Evolutionary conservation across 23 tunicate genomes (phyloP).

Genomic region (Corella eumyota): DNA sequence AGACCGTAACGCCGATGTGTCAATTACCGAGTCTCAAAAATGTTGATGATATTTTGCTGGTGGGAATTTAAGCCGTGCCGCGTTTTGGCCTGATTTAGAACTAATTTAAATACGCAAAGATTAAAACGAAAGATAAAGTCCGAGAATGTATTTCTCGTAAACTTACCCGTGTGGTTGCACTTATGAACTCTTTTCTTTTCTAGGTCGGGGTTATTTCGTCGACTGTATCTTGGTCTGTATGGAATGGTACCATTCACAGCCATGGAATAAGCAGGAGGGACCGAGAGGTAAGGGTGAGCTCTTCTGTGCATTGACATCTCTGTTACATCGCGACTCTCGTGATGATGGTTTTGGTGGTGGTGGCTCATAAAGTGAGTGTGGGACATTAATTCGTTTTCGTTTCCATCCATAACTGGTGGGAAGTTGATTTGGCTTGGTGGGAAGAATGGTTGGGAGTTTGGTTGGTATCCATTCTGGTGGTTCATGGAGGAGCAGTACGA

Average conservation of each 20-base stretch:
- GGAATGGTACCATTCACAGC: constrained; percentile 88
- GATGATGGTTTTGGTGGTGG: constrained; percentile 13
- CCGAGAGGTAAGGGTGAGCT: constrained; percentile 30
- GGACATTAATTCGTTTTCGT: constrained; percentile 6
- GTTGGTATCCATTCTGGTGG: constrained; percentile 2
- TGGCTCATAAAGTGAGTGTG: constrained; percentile 3
- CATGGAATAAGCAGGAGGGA: constrained; percentile 52
- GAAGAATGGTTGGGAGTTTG: constrained; percentile 36
- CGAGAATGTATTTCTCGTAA: no score
- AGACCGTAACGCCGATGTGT: no score
- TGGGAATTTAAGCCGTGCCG: no score
- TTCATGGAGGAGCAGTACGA: neutral
- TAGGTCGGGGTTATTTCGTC: constrained; percentile 88
- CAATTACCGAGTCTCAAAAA: no score
- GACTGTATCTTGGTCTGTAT: constrained; percentile 88
- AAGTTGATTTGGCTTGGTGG: constrained; percentile 60
- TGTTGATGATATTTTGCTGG: no score
- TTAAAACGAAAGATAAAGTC: no score
- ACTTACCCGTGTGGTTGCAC: constrained; percentile 81
- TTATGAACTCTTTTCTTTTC: constrained; percentile 96
- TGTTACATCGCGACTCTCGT: constrained; percentile 11
- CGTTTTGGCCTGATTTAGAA: no score
- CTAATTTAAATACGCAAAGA: no score
- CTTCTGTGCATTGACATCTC: constrained; percentile 17
- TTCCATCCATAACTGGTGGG: constrained; percentile 40